A percentile compares a stretch with the other conserved stretches of the same genome.
Evolutionary conservation across 64 coral and sea anemone genomes (phyloP).

Genomic region (Montipora foliosa): DNA sequence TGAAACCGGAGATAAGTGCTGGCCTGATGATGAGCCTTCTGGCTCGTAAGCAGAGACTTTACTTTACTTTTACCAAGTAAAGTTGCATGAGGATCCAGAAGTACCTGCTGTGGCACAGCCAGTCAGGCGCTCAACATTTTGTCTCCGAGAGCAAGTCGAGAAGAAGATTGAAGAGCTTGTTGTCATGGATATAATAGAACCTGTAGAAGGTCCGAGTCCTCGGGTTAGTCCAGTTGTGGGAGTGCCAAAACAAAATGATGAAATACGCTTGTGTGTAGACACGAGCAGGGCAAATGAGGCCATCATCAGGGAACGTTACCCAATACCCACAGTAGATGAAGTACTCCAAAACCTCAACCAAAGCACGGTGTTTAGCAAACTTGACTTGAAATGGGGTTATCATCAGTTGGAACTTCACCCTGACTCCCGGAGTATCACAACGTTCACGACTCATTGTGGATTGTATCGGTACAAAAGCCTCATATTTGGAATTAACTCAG

Average conservation of each 20-base stretch:
- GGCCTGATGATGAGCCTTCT: too few relatives aligned
- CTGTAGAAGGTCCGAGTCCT: constrained; percentile 9
- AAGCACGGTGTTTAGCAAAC: not conserved
- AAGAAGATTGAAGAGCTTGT: constrained; percentile 34
- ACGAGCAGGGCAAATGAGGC: not conserved
- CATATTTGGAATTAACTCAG: constrained; percentile 33
- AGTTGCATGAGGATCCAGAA: not conserved
- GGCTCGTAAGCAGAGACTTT: too few relatives aligned
- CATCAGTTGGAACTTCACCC: not conserved
- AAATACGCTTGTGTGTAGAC: not conserved
- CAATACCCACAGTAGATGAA: constrained; percentile 48
- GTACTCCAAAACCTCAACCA: constrained; percentile 2
- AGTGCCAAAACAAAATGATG: constrained; percentile 18
- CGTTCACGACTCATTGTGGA: constrained; percentile 25
- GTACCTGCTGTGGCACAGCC: constrained; percentile 2
- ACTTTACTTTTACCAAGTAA: too few relatives aligned
- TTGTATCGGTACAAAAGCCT: constrained; percentile 12
- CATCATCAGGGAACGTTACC: not conserved
- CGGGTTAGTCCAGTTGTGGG: constrained; percentile 42
- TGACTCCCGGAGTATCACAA: not conserved
- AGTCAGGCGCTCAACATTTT: not conserved
- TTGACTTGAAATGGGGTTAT: not conserved
- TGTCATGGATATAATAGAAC: constrained; percentile 29
- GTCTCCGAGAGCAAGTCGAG: constrained; percentile 10
- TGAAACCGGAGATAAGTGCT: too few relatives aligned